These are phyloP conservation scores for Brachionus angularis DNA, from an alignment of 1,140 invertebrate genomes.

Conservation along the genomic window DNA sequence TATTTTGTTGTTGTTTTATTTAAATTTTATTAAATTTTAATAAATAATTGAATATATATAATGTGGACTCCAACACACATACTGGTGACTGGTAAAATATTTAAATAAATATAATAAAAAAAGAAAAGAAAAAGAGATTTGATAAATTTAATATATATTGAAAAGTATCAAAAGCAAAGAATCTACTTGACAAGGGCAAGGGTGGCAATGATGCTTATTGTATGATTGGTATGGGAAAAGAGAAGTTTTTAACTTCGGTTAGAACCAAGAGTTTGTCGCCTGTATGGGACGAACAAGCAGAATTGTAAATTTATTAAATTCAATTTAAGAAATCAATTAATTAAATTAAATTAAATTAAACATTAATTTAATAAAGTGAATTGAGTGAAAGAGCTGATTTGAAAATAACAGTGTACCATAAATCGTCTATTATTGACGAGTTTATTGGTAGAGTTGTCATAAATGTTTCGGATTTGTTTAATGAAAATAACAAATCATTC, in stretches of 20 bases:
- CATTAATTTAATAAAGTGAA: neutral
- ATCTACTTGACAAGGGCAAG: constrained; percentile 39
- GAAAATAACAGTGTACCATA: constrained; percentile 42
- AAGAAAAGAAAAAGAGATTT: too few species aligned
- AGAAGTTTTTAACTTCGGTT: constrained; percentile 43
- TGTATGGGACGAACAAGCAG: constrained; percentile 41
- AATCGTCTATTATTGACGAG: constrained; percentile 42
- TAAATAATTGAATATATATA: neutral
- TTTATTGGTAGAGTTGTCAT: constrained; percentile 26
- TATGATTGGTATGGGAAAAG: constrained; percentile 43
- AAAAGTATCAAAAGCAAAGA: constrained; percentile 3
- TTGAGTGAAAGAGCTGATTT: constrained; percentile 1
- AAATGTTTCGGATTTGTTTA: constrained; percentile 12
- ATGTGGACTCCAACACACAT: constrained; percentile 44
- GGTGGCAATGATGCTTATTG: constrained; percentile 42
- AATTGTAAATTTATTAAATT: constrained; percentile 20
- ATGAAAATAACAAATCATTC: constrained; percentile 43
- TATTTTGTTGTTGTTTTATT: too few species aligned
- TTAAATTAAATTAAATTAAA: neutral
- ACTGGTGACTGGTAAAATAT: constrained; percentile 36
- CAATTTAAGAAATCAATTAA: neutral
- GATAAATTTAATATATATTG: neutral
- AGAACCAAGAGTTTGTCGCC: constrained; percentile 2
- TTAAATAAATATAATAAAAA: too few species aligned
- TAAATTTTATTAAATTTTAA: constrained; percentile 16